Conservation (phyloP, 2,797 vertebrate species). For the Peromyscus aztecus region DNA sequence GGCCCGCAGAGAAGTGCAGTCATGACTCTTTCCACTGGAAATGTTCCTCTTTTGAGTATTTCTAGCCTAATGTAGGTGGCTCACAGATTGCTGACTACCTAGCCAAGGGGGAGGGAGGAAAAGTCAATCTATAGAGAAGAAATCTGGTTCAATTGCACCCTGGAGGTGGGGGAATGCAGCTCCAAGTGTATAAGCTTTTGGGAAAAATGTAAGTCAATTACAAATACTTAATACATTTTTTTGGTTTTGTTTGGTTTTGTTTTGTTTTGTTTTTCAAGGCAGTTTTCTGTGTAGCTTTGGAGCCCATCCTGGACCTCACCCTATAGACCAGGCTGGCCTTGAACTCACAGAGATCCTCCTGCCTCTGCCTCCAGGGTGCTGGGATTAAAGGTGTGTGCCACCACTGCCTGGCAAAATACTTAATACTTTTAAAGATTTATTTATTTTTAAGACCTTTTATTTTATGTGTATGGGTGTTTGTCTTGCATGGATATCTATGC, state of each 20-base stretch:
- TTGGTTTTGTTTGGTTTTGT: no score
- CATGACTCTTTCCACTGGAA: background rate
- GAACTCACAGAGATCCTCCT: no score
- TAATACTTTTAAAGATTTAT: background rate
- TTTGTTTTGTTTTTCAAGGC: no score
- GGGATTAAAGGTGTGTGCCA: no score
- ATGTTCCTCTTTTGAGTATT: conserved; percentile 19
- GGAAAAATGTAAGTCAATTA: background rate
- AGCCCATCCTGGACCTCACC: no score
- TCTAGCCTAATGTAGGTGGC: background rate
- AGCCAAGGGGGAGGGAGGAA: background rate
- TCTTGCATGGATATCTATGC: background rate
- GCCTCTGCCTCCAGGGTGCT: no score
- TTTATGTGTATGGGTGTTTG: background rate
- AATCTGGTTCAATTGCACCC: background rate
- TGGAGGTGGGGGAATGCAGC: background rate
- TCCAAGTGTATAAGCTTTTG: background rate
- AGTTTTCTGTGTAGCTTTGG: no score
- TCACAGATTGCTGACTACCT: background rate
- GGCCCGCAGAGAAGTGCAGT: background rate
- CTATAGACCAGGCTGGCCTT: no score
- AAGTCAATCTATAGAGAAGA: background rate
- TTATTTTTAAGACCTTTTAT: background rate
- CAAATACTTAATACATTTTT: background rate
- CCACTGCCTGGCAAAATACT: background rate